Conservation (phyloP, 2,113 vertebrate genomes). For the Ornithorhynchus anatinus region DNA sequence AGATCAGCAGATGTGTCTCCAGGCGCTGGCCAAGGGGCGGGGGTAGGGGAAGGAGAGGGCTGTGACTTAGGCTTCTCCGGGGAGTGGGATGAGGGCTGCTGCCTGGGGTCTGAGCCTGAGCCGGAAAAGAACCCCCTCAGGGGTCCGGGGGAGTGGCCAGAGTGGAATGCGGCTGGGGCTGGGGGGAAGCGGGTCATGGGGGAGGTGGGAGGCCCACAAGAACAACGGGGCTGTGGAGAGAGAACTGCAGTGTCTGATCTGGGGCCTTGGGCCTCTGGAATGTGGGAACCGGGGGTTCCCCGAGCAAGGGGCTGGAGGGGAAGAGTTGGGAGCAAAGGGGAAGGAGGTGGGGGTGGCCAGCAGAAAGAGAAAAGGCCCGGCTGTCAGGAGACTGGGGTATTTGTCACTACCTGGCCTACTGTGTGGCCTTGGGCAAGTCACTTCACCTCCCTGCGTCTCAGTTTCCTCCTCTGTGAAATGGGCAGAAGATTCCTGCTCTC, state of each 20-base stretch:
- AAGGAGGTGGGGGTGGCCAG: background rate
- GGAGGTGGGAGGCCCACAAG: background rate
- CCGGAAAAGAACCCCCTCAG: background rate
- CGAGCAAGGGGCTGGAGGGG: background rate
- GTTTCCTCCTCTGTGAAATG: too few relatives aligned
- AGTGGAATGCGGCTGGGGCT: slow-evolving; percentile 12
- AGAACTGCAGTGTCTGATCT: too few relatives aligned
- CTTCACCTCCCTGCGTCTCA: too few relatives aligned
- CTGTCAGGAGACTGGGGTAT: too few relatives aligned
- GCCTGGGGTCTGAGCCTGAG: slow-evolving; percentile 1
- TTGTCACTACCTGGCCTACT: too few relatives aligned
- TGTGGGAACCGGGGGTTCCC: too few relatives aligned
- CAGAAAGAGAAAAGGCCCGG: too few relatives aligned
- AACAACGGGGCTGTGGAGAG: too few relatives aligned
- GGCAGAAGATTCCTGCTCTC: too few relatives aligned
- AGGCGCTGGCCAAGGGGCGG: slow-evolving; percentile 42
- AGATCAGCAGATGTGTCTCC: slow-evolving; percentile 42
- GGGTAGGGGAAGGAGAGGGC: slow-evolving; percentile 14
- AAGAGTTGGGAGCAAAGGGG: background rate
- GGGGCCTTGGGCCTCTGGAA: too few relatives aligned
- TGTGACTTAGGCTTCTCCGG: slow-evolving; percentile 12
- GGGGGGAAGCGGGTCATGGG: background rate
- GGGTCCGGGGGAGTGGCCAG: background rate
- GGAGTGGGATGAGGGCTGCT: background rate
- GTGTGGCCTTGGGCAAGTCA: too few relatives aligned